phyloP scores from a whole-genome alignment of 2,888 invertebrate species.

The Noctua janthina region DNA sequence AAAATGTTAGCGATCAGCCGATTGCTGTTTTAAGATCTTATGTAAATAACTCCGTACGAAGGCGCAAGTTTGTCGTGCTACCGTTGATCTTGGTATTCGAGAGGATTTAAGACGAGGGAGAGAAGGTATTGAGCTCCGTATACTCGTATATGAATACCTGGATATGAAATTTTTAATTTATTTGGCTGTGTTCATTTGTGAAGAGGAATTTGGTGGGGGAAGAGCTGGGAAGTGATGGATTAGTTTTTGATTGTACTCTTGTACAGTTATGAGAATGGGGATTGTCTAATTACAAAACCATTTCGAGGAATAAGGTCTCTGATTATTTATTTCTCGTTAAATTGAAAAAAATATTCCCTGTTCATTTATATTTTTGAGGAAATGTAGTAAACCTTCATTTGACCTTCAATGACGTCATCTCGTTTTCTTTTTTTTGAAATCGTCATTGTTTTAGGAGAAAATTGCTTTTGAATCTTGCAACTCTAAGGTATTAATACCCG shows the following conservation, averaged over 20 bases:
- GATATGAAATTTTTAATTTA: slow-evolving; percentile 5
- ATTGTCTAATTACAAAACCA: too few relatives aligned
- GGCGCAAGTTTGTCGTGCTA: slow-evolving; percentile 79
- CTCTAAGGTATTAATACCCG: not conserved
- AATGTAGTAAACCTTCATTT: too few relatives aligned
- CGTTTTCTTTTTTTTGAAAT: not conserved
- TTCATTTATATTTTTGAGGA: too few relatives aligned
- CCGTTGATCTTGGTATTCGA: slow-evolving; percentile 71
- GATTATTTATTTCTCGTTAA: too few relatives aligned
- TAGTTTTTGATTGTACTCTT: too few relatives aligned
- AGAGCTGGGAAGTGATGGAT: not conserved
- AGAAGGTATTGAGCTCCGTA: slow-evolving; percentile 38
- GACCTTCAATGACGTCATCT: too few relatives aligned
- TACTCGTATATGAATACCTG: not conserved
- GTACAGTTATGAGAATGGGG: not conserved
- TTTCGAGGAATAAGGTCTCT: too few relatives aligned
- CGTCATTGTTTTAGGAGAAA: not conserved
- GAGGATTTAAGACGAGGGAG: slow-evolving; percentile 28
- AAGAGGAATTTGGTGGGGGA: not conserved
- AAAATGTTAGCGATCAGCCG: slow-evolving; percentile 83
- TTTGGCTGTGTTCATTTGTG: not conserved
- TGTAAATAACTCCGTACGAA: slow-evolving; percentile 81
- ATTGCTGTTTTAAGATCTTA: slow-evolving; percentile 87
- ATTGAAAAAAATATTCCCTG: too few relatives aligned
- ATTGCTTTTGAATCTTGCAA: not conserved